phyloP scores from a whole-genome alignment of 1,140 invertebrate genomes.

The Bombus waltoni region DNA sequence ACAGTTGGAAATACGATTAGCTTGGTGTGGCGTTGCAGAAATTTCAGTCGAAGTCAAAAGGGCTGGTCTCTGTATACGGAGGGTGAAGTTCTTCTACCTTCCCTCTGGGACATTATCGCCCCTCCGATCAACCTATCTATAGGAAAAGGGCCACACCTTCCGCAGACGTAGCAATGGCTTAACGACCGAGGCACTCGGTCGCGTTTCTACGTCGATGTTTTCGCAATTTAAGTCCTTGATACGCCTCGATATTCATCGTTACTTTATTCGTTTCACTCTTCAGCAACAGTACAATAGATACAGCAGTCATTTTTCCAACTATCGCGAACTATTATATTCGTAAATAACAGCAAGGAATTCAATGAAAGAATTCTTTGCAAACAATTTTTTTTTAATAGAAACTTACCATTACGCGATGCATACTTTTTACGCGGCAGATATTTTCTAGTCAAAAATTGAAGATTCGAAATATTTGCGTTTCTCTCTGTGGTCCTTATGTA shows the following conservation, averaged over 20 bases:
- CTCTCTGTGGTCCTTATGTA: too few relatives aligned
- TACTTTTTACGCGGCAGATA: background rate
- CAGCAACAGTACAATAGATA: too few relatives aligned
- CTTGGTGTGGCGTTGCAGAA: background rate
- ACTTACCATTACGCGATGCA: background rate
- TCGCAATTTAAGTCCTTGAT: background rate
- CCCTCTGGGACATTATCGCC: slow-evolving; percentile 29
- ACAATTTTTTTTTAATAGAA: background rate
- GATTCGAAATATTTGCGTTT: too few relatives aligned
- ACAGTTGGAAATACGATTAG: background rate
- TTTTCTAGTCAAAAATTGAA: background rate
- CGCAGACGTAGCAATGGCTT: slow-evolving; percentile 33
- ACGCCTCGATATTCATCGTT: background rate
- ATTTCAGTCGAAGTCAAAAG: background rate
- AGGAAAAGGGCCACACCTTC: slow-evolving; percentile 45
- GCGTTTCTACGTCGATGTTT: background rate
- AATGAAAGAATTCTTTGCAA: background rate
- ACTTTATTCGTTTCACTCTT: background rate
- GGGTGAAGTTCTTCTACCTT: slow-evolving; percentile 23
- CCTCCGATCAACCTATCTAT: slow-evolving; percentile 42
- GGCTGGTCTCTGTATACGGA: background rate
- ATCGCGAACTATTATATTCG: background rate
- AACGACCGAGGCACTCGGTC: slow-evolving; percentile 36
- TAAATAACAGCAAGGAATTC: background rate
- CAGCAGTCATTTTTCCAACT: background rate